These are phyloP conservation scores for Dascyllus trimaculatus DNA, from an alignment of 2,113 vertebrate species.

Conservation along the genomic window DNA sequence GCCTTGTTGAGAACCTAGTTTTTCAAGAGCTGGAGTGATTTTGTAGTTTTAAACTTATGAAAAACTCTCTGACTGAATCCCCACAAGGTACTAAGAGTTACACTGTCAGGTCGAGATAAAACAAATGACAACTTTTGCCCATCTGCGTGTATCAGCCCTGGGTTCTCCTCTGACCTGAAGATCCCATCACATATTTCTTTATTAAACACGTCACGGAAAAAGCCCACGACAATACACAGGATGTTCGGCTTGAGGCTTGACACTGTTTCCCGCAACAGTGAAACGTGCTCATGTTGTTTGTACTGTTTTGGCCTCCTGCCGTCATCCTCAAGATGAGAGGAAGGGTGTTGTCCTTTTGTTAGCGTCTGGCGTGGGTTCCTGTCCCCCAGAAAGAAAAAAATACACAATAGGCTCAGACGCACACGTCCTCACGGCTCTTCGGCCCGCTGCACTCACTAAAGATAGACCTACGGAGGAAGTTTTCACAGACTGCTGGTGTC, in stretches of 20 bases:
- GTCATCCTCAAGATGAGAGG: slow-evolving; percentile 59
- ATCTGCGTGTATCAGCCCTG: slow-evolving; percentile 8
- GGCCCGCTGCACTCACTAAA: slow-evolving; percentile 42
- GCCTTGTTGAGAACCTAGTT: too few species aligned
- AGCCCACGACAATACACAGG: slow-evolving; percentile 44
- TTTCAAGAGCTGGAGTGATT: too few species aligned
- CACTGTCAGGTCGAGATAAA: slow-evolving; percentile 23
- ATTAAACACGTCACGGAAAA: slow-evolving; percentile 33
- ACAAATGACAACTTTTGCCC: slow-evolving; percentile 4
- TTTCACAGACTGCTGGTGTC: slow-evolving; percentile 34
- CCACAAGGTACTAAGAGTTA: neutral
- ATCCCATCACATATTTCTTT: slow-evolving; percentile 27
- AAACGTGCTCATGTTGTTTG: slow-evolving; percentile 44
- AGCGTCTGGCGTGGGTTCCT: slow-evolving; percentile 51
- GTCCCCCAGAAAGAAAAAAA: slow-evolving; percentile 13
- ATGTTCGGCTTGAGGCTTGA: slow-evolving; percentile 42
- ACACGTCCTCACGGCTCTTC: slow-evolving; percentile 16
- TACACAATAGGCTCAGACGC: slow-evolving; percentile 37
- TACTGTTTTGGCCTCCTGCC: slow-evolving; percentile 46
- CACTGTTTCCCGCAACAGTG: slow-evolving; percentile 22
- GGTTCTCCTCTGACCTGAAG: slow-evolving; percentile 4
- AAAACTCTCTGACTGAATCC: too few species aligned
- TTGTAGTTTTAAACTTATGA: too few species aligned
- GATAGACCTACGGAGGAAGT: slow-evolving; percentile 64
- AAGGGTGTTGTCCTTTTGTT: slow-evolving; percentile 67